A percentile compares a stretch with the other conserved stretches of the same genome.
Conservation (phyloP, 2,888 invertebrate genomes). For the Tiliacea aurago region DNA sequence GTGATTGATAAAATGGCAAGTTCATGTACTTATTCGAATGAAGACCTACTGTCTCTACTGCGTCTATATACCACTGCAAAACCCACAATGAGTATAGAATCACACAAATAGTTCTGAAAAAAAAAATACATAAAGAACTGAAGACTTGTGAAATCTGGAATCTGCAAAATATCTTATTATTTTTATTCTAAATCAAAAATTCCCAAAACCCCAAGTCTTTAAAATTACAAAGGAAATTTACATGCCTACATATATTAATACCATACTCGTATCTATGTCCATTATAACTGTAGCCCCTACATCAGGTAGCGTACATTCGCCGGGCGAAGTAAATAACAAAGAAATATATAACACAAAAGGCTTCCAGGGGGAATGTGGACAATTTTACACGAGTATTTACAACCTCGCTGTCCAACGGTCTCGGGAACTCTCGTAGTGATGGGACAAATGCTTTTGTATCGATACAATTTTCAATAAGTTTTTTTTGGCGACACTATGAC, state of each 20-base stretch:
- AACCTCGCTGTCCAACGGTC: constrained; percentile 90
- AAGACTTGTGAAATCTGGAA: background rate
- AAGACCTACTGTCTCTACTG: background rate
- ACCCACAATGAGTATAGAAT: background rate
- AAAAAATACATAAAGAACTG: background rate
- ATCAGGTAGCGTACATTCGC: constrained; percentile 68
- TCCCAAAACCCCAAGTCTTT: background rate
- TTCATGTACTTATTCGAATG: background rate
- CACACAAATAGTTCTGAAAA: background rate
- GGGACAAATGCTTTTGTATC: constrained; percentile 54
- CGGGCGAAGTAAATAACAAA: constrained; percentile 87
- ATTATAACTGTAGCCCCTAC: constrained; percentile 62
- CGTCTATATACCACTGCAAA: background rate
- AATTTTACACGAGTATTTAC: constrained; percentile 91
- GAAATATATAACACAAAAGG: constrained; percentile 88
- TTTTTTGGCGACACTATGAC: background rate
- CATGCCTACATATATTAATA: constrained; percentile 10
- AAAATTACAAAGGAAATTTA: constrained; percentile 2
- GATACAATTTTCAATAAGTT: constrained; percentile 20
- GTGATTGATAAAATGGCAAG: background rate
- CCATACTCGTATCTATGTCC: constrained; percentile 39
- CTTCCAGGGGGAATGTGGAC: constrained; percentile 88
- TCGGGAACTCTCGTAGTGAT: constrained; percentile 84
- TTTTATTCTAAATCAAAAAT: background rate
- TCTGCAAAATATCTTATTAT: background rate